A percentile compares a stretch with the other conserved stretches of the same genome.
phyloP scores from a whole-genome alignment of 1,140 invertebrate genomes.

The Pogonomyrmex californicus region DNA sequence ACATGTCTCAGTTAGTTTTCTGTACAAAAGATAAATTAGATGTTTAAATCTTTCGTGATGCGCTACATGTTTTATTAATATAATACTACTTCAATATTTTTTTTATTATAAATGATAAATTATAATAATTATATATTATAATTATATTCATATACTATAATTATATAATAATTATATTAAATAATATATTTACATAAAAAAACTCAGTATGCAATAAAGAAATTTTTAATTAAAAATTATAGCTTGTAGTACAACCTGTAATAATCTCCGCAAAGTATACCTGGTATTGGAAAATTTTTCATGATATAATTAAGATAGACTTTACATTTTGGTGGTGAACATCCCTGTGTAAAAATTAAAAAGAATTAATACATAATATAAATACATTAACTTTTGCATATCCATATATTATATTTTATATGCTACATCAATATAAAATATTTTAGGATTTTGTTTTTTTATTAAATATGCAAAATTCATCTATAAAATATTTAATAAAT shows the following conservation, averaged over 20 bases:
- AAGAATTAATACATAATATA: constrained; percentile 43
- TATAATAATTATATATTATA: not conserved
- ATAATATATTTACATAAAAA: not conserved
- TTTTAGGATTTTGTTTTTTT: not conserved
- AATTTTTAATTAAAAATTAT: not conserved
- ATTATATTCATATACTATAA: too few species aligned
- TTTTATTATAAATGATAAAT: constrained; percentile 8
- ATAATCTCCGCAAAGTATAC: constrained; percentile 92
- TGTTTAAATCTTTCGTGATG: not conserved
- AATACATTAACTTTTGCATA: not conserved
- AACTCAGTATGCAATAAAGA: not conserved
- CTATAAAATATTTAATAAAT: not conserved
- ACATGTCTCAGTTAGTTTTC: constrained; percentile 90
- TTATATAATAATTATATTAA: too few species aligned
- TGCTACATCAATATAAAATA: not conserved
- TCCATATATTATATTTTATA: not conserved
- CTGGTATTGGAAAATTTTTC: constrained; percentile 90
- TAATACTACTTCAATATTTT: not conserved
- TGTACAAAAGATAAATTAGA: constrained; percentile 79
- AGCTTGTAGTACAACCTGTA: constrained; percentile 88
- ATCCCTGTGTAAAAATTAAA: constrained; percentile 85
- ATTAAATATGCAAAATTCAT: not conserved
- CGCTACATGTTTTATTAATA: not conserved
- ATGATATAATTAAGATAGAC: constrained; percentile 88
- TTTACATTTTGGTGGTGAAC: constrained; percentile 89